Evolutionary conservation across 2,888 invertebrate species (phyloP), one percentile per base, ranked within the genome.

Genomic region (Cyclophora punctaria): DNA sequence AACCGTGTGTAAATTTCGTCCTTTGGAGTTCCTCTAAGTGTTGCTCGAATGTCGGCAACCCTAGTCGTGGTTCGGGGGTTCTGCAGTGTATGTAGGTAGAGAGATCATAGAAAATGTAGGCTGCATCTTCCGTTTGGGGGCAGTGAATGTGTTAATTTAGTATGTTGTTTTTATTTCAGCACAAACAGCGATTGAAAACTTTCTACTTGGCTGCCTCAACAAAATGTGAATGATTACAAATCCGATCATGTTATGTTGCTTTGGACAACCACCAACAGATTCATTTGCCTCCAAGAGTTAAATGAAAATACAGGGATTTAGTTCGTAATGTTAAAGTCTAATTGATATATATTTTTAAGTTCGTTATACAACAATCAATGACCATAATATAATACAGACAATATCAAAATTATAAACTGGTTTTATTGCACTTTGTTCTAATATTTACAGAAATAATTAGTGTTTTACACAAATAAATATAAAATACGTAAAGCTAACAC

Each of bases 121-220:
- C 20, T 20, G 20, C 20, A 20, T 20, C 20, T 20, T 20, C 20
- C 20, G 20, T 20, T 20, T 20, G 20, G 20, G 20, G 20, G 20
- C 37, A 5, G 5, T 37, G 37, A 37, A 5, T 37, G 20, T 37
- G 37, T 37, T 37, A 4, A 6, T n/a, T 2, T 47, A 41, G 46
- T 52, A 4, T 46, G 3, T 48, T 55, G 53, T 64, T 58, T 69
- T 71, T 66, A 69, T 91, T 90, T 63, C 90, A 91, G 93, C 94
- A 37, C 94, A 94, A 90, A 92, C 93, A 62, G 93, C 95, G 64
- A 90, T 95, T 70, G 94, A 94, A 78, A 94, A 94, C 77, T 92
- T 91, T 78, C 83, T 93, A 64, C 89, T 92, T 64, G 90, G 91
- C 69, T 88, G 86, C 75, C 84, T 89, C 71, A 83, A 85, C 74